These are phyloP conservation scores for Andrena camellia DNA, from an alignment of 2,888 invertebrate species.

Conservation along the genomic window DNA sequence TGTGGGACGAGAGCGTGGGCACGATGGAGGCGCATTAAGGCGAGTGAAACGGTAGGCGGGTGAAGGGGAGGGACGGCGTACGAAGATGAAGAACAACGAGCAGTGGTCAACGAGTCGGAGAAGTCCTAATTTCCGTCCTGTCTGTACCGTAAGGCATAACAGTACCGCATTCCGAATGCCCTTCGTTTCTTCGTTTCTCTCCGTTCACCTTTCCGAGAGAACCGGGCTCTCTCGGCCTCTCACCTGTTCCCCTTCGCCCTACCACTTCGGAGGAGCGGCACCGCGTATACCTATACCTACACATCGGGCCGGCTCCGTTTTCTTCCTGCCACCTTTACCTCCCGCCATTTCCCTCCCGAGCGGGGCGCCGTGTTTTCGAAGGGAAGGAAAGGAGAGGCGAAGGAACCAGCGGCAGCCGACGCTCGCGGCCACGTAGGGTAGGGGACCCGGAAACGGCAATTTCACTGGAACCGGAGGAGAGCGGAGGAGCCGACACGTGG, in stretches of 20 bases:
- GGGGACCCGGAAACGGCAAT: slow-evolving; percentile 77
- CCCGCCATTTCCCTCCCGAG: slow-evolving; percentile 50
- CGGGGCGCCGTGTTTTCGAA: slow-evolving; percentile 55
- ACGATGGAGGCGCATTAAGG: neutral
- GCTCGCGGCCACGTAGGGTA: slow-evolving; percentile 34
- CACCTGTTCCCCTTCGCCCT: slow-evolving; percentile 78
- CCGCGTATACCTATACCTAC: slow-evolving; percentile 40
- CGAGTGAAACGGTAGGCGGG: neutral
- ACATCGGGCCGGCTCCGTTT: slow-evolving; percentile 30
- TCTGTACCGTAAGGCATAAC: slow-evolving; percentile 84
- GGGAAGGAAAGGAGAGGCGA: slow-evolving; percentile 64
- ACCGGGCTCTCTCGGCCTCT: slow-evolving; percentile 73
- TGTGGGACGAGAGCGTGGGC: neutral
- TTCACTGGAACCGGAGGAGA: slow-evolving; percentile 68
- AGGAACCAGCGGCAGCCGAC: slow-evolving; percentile 37
- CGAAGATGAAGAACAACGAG: slow-evolving; percentile 53
- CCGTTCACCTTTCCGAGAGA: slow-evolving; percentile 78
- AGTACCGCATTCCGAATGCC: slow-evolving; percentile 84
- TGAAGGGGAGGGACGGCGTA: slow-evolving; percentile 11
- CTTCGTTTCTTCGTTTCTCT: slow-evolving; percentile 81
- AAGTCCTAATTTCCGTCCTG: slow-evolving; percentile 84
- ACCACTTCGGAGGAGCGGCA: slow-evolving; percentile 55
- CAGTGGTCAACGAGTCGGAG: slow-evolving; percentile 64
- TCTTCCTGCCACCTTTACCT: slow-evolving; percentile 57
- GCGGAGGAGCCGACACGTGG: slow-evolving; percentile 65